Conservation (phyloP, 2,113 vertebrate genomes). For the Myotis lucifugus region DNA sequence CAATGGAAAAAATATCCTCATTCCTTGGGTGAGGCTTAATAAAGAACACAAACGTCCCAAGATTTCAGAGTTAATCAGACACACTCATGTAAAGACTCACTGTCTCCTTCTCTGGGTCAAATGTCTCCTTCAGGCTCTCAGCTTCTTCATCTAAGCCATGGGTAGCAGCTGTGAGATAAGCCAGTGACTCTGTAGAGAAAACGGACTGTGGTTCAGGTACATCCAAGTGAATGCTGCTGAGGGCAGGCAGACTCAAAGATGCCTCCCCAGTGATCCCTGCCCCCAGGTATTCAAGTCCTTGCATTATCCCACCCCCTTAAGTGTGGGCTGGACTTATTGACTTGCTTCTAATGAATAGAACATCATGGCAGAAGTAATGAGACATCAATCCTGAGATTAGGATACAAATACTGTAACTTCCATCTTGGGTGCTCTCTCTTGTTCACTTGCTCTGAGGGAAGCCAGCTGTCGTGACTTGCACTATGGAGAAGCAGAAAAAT, state of each 20-base stretch:
- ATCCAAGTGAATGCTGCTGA: background rate
- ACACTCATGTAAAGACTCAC: conserved; percentile 81
- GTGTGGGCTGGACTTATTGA: background rate
- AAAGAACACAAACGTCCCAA: background rate
- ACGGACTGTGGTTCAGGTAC: background rate
- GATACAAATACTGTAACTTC: background rate
- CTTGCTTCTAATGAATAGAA: background rate
- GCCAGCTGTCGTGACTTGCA: background rate
- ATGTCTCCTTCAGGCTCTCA: conserved; percentile 93
- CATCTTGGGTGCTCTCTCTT: background rate
- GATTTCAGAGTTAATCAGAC: background rate
- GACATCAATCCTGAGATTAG: background rate
- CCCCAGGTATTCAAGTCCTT: background rate
- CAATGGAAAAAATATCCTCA: no score
- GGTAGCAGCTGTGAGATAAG: conserved; percentile 97
- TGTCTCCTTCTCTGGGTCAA: conserved; percentile 96
- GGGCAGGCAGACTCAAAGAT: background rate
- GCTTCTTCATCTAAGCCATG: conserved; percentile 97
- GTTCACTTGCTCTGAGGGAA: background rate
- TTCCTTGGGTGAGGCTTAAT: no score
- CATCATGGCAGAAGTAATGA: background rate
- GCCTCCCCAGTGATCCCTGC: background rate
- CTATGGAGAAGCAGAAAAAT: background rate
- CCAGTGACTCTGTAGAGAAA: conserved; percentile 91
- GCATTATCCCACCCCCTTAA: background rate